A percentile compares a stretch with the other conserved stretches of the same genome.
Evolutionary conservation across 2,888 invertebrate genomes (phyloP).

Genomic region (Opisthograptis luteolata): DNA sequence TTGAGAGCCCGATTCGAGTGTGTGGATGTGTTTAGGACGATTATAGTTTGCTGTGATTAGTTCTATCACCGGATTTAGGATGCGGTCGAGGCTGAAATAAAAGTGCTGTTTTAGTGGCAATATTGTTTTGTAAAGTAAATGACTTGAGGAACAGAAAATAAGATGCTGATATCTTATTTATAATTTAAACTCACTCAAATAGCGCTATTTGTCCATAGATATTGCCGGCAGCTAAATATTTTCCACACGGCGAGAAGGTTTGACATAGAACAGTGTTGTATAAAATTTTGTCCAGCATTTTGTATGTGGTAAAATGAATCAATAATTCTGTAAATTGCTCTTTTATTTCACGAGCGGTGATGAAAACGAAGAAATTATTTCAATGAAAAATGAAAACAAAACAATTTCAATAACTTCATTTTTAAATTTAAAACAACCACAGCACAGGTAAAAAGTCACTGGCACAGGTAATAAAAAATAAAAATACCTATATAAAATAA

Average conservation of each 20-base stretch:
- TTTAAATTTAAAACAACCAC: too few species aligned
- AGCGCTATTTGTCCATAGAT: constrained; percentile 93
- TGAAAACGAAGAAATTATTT: too few species aligned
- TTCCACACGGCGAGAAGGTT: constrained; percentile 92
- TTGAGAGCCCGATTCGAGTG: constrained; percentile 86
- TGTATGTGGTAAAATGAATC: constrained; percentile 1
- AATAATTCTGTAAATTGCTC: too few species aligned
- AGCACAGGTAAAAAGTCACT: too few species aligned
- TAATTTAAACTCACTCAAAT: constrained; percentile 87
- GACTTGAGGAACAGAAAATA: not conserved
- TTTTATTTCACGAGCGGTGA: too few species aligned
- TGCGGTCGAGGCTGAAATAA: constrained; percentile 84
- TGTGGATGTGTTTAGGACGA: constrained; percentile 84
- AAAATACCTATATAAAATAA: too few species aligned
- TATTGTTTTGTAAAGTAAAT: not conserved
- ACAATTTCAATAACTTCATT: too few species aligned
- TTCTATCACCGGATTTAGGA: constrained; percentile 84
- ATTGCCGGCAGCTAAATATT: constrained; percentile 92
- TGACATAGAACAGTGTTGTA: constrained; percentile 94
- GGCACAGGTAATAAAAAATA: too few species aligned
- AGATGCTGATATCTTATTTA: too few species aligned
- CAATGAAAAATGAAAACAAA: too few species aligned
- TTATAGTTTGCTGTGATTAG: constrained; percentile 82
- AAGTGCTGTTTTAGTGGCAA: not conserved
- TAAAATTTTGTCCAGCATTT: constrained; percentile 84